Percentiles rank a stretch among this genome's conserved stretches.
These are phyloP conservation scores for Brotula barbata DNA, from an alignment of 2,797 vertebrate genomes.

Conservation along the genomic window DNA sequence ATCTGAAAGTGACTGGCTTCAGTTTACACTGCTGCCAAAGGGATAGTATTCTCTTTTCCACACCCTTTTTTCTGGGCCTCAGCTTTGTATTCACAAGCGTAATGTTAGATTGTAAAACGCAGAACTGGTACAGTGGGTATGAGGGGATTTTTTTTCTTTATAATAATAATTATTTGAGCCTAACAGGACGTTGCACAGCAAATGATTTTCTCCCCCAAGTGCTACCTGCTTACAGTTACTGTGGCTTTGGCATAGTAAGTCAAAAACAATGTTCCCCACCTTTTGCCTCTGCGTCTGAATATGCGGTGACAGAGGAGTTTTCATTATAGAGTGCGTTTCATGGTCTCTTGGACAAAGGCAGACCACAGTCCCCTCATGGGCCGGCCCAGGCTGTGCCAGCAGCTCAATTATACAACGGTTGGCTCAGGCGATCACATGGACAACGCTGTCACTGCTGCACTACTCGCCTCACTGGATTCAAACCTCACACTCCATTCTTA, in stretches of 20 bases:
- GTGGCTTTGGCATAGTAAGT: conserved; percentile 24
- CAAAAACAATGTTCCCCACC: conserved; percentile 39
- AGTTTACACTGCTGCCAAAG: conserved; percentile 21
- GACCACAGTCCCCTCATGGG: conserved; percentile 56
- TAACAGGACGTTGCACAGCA: conserved; percentile 51
- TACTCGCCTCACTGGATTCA: conserved; percentile 38
- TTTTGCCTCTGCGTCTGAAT: conserved; percentile 28
- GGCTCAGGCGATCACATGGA: conserved; percentile 42
- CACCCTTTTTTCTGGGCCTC: conserved; percentile 27
- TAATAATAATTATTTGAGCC: conserved; percentile 47
- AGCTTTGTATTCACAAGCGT: conserved; percentile 40
- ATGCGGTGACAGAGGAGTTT: conserved; percentile 55
- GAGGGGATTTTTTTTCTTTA: conserved; percentile 3
- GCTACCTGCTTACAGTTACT: neutral
- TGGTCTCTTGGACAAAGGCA: conserved; percentile 60
- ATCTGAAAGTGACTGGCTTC: conserved; percentile 13
- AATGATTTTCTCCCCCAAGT: conserved; percentile 45
- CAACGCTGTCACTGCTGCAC: conserved; percentile 45
- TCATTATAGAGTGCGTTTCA: conserved; percentile 60
- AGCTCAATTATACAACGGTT: conserved; percentile 59
- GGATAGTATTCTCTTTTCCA: conserved; percentile 19
- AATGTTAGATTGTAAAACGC: conserved; percentile 26
- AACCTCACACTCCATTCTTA: conserved; percentile 46
- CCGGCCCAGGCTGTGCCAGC: conserved; percentile 60
- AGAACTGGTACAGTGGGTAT: conserved; percentile 7